Percentiles rank a stretch among this genome's conserved stretches.
These are phyloP conservation scores for Petrocephalus schoutedeni DNA, from an alignment of 2,797 vertebrate genomes.

Conservation along the genomic window DNA sequence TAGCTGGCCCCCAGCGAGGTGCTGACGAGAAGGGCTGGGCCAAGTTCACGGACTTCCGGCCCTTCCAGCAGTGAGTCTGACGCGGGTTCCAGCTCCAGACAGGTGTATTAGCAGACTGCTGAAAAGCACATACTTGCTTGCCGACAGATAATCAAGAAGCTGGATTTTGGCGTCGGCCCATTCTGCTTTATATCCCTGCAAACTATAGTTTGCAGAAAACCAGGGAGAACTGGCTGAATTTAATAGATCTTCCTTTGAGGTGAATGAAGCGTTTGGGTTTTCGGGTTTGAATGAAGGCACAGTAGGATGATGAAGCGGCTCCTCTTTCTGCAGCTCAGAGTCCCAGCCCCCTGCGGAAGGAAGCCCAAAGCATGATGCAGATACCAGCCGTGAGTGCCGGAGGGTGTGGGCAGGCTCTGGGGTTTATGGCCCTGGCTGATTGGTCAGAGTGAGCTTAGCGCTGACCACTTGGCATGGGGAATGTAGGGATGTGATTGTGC, in stretches of 20 bases:
- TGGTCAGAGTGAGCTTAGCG: neutral
- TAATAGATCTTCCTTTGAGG: neutral
- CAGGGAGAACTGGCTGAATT: neutral
- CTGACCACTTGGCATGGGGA: neutral
- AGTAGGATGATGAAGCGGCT: neutral
- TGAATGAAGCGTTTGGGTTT: neutral
- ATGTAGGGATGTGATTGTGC: neutral
- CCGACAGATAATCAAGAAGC: neutral
- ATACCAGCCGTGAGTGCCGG: constrained; percentile 68
- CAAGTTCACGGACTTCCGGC: constrained; percentile 85
- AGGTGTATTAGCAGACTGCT: neutral
- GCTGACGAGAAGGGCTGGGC: constrained; percentile 78
- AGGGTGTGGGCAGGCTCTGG: neutral
- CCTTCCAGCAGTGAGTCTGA: constrained; percentile 74
- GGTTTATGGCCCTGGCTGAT: neutral
- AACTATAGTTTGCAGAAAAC: neutral
- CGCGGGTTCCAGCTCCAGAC: neutral
- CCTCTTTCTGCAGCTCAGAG: constrained; percentile 63
- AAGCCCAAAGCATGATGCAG: constrained; percentile 55
- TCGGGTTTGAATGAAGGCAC: neutral
- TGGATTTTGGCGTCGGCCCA: neutral
- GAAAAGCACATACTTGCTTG: neutral
- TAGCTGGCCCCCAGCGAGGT: constrained; percentile 37
- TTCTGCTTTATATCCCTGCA: neutral
- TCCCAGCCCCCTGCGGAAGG: constrained; percentile 54